Evolutionary conservation across 2,888 invertebrate genomes (phyloP).

Genomic region (Tachina grossa): DNA sequence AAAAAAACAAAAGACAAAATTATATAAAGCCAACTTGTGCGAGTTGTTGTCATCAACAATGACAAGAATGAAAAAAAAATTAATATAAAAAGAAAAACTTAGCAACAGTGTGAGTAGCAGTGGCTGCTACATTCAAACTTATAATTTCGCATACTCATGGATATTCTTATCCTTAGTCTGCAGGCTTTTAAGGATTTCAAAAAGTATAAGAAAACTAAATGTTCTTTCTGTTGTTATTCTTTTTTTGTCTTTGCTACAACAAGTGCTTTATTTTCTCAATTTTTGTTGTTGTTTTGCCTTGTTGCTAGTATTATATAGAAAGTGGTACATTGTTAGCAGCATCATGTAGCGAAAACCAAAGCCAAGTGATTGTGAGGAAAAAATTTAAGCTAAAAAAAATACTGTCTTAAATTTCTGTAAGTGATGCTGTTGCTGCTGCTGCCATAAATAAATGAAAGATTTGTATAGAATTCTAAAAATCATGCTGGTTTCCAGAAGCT

Average conservation of each 20-base stretch:
- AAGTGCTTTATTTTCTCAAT: constrained; percentile 27
- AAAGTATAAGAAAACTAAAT: constrained; percentile 20
- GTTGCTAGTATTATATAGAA: constrained; percentile 3
- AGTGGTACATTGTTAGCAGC: constrained; percentile 36
- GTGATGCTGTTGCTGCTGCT: constrained; percentile 2
- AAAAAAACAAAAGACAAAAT: neutral
- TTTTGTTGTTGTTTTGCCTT: neutral
- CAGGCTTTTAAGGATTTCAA: constrained; percentile 64
- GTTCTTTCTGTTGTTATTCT: constrained; percentile 25
- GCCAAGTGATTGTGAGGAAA: constrained; percentile 36
- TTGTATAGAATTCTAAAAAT: constrained; percentile 43
- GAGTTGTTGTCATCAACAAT: constrained; percentile 54
- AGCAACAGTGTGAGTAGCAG: constrained; percentile 11
- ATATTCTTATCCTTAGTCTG: constrained; percentile 60
- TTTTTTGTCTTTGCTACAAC: neutral
- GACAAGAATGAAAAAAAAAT: constrained; percentile 27
- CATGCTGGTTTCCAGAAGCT: constrained; percentile 56
- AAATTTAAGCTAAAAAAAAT: constrained; percentile 11
- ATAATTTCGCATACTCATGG: constrained; percentile 34
- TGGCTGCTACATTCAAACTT: constrained; percentile 55
- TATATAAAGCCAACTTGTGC: constrained; percentile 44
- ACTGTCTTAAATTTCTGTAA: constrained; percentile 19
- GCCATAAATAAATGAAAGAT: constrained; percentile 9
- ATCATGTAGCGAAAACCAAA: constrained; percentile 23
- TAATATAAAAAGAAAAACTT: constrained; percentile 23